A percentile compares a stretch with the other conserved stretches of the same genome.
phyloP scores from a whole-genome alignment of 2,113 vertebrate genomes.

The Porphyrio hochstetteri region DNA sequence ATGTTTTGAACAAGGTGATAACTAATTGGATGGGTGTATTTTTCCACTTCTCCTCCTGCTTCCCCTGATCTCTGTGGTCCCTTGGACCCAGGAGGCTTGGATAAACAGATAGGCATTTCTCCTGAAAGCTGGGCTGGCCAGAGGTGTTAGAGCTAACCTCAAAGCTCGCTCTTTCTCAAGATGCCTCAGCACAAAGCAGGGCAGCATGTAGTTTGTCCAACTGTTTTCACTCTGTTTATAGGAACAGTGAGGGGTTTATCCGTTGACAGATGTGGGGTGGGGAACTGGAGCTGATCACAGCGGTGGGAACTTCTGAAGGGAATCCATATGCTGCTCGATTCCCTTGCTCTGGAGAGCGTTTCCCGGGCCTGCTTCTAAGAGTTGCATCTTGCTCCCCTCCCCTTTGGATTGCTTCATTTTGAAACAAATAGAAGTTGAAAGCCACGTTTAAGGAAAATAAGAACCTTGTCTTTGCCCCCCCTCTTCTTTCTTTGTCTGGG shows the following conservation, averaged over 20 bases:
- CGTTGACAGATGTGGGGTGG: not conserved
- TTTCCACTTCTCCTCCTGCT: not conserved
- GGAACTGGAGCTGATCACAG: not conserved
- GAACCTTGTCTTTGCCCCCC: not conserved
- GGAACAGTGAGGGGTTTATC: not conserved
- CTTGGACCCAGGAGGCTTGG: not conserved
- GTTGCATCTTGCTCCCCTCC: not conserved
- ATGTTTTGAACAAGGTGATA: not conserved
- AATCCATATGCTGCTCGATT: not conserved
- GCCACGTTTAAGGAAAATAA: not conserved
- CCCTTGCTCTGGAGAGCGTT: not conserved
- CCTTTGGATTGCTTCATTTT: not conserved
- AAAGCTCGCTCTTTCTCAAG: not conserved
- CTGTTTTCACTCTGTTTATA: not conserved
- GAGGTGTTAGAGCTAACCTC: too few relatives aligned
- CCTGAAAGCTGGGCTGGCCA: not conserved
- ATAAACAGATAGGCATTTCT: not conserved
- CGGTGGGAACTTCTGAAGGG: not conserved
- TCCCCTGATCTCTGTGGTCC: not conserved
- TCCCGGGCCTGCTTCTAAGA: not conserved
- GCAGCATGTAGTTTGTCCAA: accelerated
- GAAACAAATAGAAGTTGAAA: not conserved
- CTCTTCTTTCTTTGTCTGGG: not conserved
- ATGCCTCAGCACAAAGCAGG: not conserved
- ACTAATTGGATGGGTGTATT: not conserved